Conservation (phyloP, 2,888 invertebrate genomes). For the Dryadula phaetusa region DNA sequence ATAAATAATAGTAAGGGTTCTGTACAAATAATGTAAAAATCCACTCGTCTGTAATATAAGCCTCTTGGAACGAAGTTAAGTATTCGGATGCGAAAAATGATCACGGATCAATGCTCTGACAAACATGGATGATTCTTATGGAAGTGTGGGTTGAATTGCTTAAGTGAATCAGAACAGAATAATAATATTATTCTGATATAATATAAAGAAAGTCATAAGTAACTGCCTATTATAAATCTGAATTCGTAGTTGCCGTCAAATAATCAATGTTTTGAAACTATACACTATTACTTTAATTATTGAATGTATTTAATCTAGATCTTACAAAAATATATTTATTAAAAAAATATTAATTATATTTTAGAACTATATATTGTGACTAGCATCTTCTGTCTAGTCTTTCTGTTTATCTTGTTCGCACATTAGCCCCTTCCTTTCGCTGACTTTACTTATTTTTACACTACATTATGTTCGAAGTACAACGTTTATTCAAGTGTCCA, state of each 20-base stretch:
- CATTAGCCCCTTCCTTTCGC: too few species aligned
- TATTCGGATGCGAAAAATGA: constrained; percentile 45
- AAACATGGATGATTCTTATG: constrained; percentile 50
- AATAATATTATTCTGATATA: background rate
- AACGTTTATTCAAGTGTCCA: constrained; percentile 21
- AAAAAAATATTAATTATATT: too few species aligned
- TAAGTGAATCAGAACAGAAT: background rate
- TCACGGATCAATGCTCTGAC: constrained; percentile 42
- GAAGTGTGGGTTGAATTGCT: constrained; percentile 17
- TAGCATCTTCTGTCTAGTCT: too few species aligned
- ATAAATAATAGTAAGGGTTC: constrained; percentile 7
- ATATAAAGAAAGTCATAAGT: too few species aligned
- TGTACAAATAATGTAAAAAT: constrained; percentile 41
- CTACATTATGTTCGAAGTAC: constrained; percentile 5
- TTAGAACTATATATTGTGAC: too few species aligned
- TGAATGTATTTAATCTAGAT: too few species aligned
- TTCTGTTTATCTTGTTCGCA: too few species aligned
- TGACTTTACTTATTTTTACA: background rate
- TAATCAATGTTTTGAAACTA: too few species aligned
- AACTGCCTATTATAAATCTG: too few species aligned
- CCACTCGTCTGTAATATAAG: constrained; percentile 43
- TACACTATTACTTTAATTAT: too few species aligned
- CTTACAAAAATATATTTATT: too few species aligned
- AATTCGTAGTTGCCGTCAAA: too few species aligned
- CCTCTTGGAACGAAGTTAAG: constrained; percentile 45